A percentile compares a stretch with the other conserved stretches of the same genome.
Evolutionary conservation across 2,888 invertebrate genomes (phyloP).

Genomic region (Chirona hameri): DNA sequence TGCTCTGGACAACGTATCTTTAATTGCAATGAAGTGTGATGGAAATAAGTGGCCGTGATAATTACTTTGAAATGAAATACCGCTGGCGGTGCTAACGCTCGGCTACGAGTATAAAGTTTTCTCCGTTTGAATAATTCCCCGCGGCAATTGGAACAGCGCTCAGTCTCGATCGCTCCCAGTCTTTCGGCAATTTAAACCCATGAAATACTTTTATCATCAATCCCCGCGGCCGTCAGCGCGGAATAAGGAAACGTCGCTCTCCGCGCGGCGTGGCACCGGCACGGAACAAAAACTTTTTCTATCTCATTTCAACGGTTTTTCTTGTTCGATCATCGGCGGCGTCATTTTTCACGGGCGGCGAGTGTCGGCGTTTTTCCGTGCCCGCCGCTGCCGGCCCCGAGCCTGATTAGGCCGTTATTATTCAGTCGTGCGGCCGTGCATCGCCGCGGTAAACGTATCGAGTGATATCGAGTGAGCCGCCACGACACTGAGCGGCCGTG

Average conservation of each 20-base stretch:
- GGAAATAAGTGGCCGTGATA: too few relatives aligned
- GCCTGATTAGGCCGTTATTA: conserved; percentile 1
- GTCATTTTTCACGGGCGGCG: not conserved
- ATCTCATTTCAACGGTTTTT: conserved; percentile 7
- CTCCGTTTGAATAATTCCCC: not conserved
- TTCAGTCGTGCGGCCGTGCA: not conserved
- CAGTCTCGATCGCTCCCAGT: not conserved
- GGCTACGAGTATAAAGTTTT: too few relatives aligned
- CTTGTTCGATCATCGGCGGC: conserved; percentile 8
- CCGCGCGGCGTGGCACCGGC: not conserved
- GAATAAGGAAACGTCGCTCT: conserved; percentile 23
- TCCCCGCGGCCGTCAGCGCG: not conserved
- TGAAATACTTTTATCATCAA: conserved; percentile 24
- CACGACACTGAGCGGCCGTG: not conserved
- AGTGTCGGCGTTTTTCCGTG: not conserved
- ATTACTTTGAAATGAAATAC: too few relatives aligned
- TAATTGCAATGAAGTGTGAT: too few relatives aligned
- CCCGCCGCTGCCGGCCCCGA: not conserved
- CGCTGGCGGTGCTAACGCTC: too few relatives aligned
- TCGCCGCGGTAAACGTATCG: not conserved
- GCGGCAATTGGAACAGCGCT: not conserved
- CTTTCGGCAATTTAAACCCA: conserved; percentile 4
- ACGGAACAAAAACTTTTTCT: conserved; percentile 4
- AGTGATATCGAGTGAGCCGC: not conserved
- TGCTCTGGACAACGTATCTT: too few relatives aligned